Evolutionary conservation across 1,140 invertebrate species (phyloP).

Genomic region (Tetramorium alpestre): DNA sequence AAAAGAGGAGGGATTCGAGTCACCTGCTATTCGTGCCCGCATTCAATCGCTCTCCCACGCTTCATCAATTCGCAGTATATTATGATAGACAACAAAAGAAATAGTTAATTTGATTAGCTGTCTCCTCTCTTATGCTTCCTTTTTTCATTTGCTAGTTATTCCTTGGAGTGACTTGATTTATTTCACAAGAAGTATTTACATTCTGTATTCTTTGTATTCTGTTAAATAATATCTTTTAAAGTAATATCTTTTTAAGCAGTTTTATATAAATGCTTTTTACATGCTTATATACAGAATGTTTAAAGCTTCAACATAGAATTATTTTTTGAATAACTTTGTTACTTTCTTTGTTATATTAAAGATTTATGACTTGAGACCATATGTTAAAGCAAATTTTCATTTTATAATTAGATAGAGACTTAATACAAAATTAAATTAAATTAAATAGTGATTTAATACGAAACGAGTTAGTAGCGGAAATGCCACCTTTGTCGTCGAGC

Average conservation of each 20-base stretch:
- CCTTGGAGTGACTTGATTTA: not conserved
- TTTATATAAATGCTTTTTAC: not conserved
- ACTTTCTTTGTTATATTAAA: not conserved
- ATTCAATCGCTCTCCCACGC: slow-evolving; percentile 62
- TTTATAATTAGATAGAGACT: not conserved
- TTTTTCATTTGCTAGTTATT: not conserved
- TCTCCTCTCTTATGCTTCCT: not conserved
- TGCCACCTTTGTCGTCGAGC: slow-evolving; percentile 26
- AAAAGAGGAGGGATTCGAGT: slow-evolving; percentile 46
- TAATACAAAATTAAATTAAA: not conserved
- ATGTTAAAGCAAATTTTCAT: not conserved
- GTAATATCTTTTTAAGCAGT: not conserved
- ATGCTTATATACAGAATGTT: not conserved
- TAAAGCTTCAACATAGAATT: not conserved
- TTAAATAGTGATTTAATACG: not conserved
- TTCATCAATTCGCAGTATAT: slow-evolving; percentile 67
- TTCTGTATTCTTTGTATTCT: not conserved
- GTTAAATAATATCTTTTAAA: not conserved
- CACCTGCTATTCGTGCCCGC: slow-evolving; percentile 78
- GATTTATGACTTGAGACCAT: no score
- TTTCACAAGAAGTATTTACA: not conserved
- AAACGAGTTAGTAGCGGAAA: slow-evolving; percentile 4
- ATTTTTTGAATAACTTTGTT: not conserved
- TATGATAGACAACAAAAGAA: slow-evolving; percentile 64
- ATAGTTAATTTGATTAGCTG: slow-evolving; percentile 71